phyloP scores from a whole-genome alignment of 1,140 invertebrate species.

The Nasonia vitripennis region DNA sequence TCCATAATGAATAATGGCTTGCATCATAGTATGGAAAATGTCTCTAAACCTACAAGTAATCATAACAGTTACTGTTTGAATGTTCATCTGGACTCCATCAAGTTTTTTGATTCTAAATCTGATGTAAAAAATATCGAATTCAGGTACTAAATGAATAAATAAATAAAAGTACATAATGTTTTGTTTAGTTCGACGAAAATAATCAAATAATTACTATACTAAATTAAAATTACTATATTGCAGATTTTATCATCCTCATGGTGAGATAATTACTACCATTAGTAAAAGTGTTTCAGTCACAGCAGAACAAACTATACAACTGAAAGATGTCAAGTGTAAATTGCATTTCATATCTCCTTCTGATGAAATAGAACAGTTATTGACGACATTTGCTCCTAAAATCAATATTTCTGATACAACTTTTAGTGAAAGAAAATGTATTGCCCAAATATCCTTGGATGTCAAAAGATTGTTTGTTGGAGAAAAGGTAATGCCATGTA shows the following conservation, averaged over 20 bases:
- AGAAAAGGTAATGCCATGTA: conserved; percentile 58
- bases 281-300: conserved; percentile 58
- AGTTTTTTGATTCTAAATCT: conserved; percentile 57
- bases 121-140: conserved; percentile 65
- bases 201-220: background rate
- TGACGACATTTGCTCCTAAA: conserved; percentile 69
- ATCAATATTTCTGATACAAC: conserved; percentile 68
- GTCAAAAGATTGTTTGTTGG: conserved; percentile 62
- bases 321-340: conserved; percentile 71
- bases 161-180: too few species aligned
- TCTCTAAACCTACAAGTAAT: background rate
- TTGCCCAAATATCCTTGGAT: conserved; percentile 63
- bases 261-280: conserved; percentile 63
- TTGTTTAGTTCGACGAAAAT: background rate
- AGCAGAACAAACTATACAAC: conserved; percentile 62
- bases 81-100: conserved; percentile 61
- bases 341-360: conserved; percentile 71
- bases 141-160: too few species aligned
- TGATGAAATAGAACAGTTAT: conserved; percentile 68
- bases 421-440: conserved; percentile 56
- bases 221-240: conserved; percentile 22
- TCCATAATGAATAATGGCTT: background rate
- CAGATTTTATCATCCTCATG: conserved; percentile 74
- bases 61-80: conserved; percentile 61
- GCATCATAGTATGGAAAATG: background rate